Conservation (phyloP, 2,797 vertebrate genomes). For the Melanotaenia maccullochi region DNA sequence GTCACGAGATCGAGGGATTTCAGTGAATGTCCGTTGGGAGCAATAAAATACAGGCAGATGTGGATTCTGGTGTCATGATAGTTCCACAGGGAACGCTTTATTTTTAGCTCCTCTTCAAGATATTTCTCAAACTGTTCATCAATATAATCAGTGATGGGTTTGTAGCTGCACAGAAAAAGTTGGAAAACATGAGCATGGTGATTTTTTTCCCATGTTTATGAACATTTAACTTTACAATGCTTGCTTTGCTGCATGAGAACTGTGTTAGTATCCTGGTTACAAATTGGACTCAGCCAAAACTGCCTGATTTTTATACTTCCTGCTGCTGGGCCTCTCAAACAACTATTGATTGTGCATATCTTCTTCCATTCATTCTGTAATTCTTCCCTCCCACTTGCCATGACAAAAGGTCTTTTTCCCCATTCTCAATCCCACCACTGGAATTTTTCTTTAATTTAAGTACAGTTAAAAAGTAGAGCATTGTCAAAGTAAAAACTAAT, state of each 20-base stretch:
- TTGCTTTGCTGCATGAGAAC: slow-evolving; percentile 15
- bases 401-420: slow-evolving; percentile 29
- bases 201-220: neutral
- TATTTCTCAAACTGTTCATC: slow-evolving; percentile 95
- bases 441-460: slow-evolving; percentile 1
- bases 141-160: slow-evolving; percentile 95
- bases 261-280: slow-evolving; percentile 38
- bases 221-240: neutral
- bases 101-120: slow-evolving; percentile 97
- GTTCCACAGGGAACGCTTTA: slow-evolving; percentile 91
- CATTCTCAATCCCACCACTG: slow-evolving; percentile 16
- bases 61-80: slow-evolving; percentile 95
- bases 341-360: slow-evolving; percentile 57
- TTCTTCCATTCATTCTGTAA: slow-evolving; percentile 52
- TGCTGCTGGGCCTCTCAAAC: slow-evolving; percentile 41
- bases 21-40: slow-evolving; percentile 94
- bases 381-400: slow-evolving; percentile 35
- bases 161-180: slow-evolving; percentile 87
- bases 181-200: neutral
- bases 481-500: neutral
- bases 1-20: slow-evolving; percentile 96
- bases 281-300: slow-evolving; percentile 47
- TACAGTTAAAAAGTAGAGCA: neutral
- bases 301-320: slow-evolving; percentile 28
- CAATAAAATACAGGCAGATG: slow-evolving; percentile 96